These are phyloP conservation scores for Ploceus nigricollis DNA, from an alignment of 2,113 vertebrate species.

Conservation along the genomic window DNA sequence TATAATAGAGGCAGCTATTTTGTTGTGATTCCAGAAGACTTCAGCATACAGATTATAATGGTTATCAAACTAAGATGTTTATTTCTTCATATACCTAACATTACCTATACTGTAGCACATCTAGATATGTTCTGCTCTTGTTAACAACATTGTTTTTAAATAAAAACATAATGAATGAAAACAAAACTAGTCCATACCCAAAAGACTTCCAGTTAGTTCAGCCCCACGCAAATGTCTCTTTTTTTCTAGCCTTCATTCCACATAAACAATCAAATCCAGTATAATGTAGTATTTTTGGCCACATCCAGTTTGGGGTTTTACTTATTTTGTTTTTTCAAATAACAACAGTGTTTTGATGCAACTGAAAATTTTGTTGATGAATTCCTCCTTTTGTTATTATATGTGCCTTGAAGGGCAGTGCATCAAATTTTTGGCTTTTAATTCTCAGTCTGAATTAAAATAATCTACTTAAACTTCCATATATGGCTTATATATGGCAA, in stretches of 20 bases:
- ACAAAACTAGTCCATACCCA: neutral
- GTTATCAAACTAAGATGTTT: neutral
- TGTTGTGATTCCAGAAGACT: neutral
- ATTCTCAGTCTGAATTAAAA: neutral
- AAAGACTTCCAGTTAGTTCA: neutral
- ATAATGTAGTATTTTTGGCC: neutral
- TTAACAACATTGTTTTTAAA: neutral
- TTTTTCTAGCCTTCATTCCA: neutral
- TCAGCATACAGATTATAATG: neutral
- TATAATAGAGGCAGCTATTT: neutral
- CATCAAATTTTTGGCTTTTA: neutral
- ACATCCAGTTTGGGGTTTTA: neutral
- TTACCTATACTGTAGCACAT: neutral
- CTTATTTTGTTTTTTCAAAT: constrained; percentile 19
- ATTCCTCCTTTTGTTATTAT: neutral
- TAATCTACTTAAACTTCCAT: neutral
- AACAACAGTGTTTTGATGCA: neutral
- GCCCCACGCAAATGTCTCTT: neutral
- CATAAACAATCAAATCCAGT: neutral
- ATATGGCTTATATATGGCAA: neutral
- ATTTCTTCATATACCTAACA: neutral
- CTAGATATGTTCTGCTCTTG: neutral
- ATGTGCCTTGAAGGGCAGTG: neutral
- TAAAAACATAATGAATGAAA: neutral
- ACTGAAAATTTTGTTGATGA: neutral